Evolutionary conservation across 1,140 invertebrate genomes (phyloP).

Genomic region (Heliconius hewitsoni): DNA sequence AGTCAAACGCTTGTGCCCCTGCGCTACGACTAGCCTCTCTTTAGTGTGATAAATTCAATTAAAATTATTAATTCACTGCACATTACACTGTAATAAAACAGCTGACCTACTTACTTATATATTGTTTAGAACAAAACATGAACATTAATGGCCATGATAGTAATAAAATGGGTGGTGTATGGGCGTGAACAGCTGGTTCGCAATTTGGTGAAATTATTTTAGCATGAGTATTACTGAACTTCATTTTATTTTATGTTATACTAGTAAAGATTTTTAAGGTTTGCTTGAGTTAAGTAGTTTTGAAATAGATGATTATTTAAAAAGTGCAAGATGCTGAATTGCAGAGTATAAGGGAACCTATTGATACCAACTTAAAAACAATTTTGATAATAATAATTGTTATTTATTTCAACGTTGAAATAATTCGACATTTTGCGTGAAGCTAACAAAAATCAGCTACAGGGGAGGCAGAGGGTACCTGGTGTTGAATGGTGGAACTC

Average conservation of each 20-base stretch:
- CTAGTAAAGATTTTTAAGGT: background rate
- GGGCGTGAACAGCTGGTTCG: background rate
- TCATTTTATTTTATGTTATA: background rate
- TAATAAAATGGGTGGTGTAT: conserved; percentile 21
- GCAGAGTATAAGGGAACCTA: no score
- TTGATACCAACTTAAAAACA: no score
- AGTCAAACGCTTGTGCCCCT: no score
- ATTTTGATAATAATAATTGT: background rate
- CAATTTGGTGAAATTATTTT: conserved; percentile 13
- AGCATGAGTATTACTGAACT: background rate
- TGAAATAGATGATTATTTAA: no score
- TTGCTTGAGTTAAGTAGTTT: background rate
- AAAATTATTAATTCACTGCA: conserved; percentile 24
- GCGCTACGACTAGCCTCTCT: background rate
- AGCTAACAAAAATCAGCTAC: no score
- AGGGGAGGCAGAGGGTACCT: no score
- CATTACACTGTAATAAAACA: conserved; percentile 24
- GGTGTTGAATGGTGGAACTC: no score
- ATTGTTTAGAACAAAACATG: conserved; percentile 34
- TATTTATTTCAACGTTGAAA: background rate
- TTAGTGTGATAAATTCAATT: background rate
- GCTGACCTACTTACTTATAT: conserved; percentile 22
- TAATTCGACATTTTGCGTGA: no score
- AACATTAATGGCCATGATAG: conserved; percentile 21
- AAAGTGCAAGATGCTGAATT: no score